Conservation (phyloP, 2,888 invertebrate species). For the Silvanus unidentatus region DNA sequence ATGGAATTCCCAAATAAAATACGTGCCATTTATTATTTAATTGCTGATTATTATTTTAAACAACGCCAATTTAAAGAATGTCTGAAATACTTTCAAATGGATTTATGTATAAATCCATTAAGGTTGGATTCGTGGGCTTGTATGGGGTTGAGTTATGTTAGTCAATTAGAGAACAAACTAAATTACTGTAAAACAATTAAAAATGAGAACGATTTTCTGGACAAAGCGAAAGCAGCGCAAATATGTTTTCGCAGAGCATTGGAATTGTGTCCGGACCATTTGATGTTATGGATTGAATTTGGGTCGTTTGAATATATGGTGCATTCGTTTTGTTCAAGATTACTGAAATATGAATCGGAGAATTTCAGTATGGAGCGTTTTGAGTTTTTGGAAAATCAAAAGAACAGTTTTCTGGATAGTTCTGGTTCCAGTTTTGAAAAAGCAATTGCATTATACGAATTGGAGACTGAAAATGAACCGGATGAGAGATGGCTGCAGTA, state of each 20-base stretch:
- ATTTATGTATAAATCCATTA: slow-evolving; percentile 72
- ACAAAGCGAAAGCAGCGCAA: slow-evolving; percentile 66
- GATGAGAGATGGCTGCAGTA: slow-evolving; percentile 91
- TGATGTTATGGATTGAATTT: slow-evolving; percentile 83
- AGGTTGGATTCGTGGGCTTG: slow-evolving; percentile 92
- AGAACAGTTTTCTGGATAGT: slow-evolving; percentile 71
- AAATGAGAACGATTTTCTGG: slow-evolving; percentile 59
- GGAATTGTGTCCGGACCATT: slow-evolving; percentile 65
- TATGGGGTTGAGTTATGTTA: slow-evolving; percentile 73
- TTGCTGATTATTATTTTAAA: slow-evolving; percentile 91
- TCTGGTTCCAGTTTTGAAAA: slow-evolving; percentile 74
- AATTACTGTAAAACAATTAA: slow-evolving; percentile 63
- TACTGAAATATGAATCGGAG: slow-evolving; percentile 75
- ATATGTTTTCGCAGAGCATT: slow-evolving; percentile 78
- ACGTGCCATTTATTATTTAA: slow-evolving; percentile 77
- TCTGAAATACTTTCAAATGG: slow-evolving; percentile 74
- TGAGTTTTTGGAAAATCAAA: slow-evolving; percentile 67
- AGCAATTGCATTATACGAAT: slow-evolving; percentile 58
- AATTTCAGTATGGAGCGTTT: slow-evolving; percentile 69
- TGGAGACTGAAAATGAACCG: slow-evolving; percentile 50
- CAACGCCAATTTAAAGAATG: slow-evolving; percentile 67
- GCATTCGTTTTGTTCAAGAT: slow-evolving; percentile 83
- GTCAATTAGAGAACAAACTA: slow-evolving; percentile 72
- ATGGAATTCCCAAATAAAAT: slow-evolving; percentile 41
- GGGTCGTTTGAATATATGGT: slow-evolving; percentile 86